These are phyloP conservation scores for Myotis davidii DNA, from an alignment of 2,113 vertebrate species.

Conservation along the genomic window DNA sequence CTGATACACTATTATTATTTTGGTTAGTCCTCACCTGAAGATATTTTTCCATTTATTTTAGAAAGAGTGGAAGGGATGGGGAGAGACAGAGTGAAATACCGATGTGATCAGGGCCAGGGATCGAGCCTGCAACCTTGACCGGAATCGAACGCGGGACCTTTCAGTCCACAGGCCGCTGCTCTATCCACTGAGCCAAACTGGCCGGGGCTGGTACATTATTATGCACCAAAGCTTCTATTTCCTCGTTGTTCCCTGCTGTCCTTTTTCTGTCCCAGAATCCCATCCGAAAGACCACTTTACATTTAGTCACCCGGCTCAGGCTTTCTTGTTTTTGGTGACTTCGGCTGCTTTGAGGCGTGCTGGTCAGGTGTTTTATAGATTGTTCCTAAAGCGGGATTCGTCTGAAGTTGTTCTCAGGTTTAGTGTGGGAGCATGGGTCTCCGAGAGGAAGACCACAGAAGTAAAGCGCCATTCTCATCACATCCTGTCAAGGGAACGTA, in stretches of 20 bases:
- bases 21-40: no score
- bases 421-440: background rate
- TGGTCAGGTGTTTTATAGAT: no score
- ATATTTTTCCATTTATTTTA: no score
- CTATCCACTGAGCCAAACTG: no score
- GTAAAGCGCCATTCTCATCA: background rate
- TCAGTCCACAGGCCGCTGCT: no score
- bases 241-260: background rate
- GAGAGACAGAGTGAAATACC: no score
- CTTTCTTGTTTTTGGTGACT: background rate
- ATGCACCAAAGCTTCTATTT: background rate
- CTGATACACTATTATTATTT: background rate
- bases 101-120: no score
- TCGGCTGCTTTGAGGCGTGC: background rate
- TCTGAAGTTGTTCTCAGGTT: background rate
- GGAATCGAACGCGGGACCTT: no score
- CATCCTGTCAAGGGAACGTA: background rate
- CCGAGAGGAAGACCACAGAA: background rate
- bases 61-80: no score
- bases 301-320: background rate
- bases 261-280: background rate
- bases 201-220: no score
- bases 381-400: background rate
- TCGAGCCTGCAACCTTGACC: no score
- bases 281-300: background rate